A percentile compares a stretch with the other conserved stretches of the same genome.
Evolutionary conservation across 2,113 vertebrate genomes (phyloP).

Genomic region (Cryptomyrus ogoouensis): DNA sequence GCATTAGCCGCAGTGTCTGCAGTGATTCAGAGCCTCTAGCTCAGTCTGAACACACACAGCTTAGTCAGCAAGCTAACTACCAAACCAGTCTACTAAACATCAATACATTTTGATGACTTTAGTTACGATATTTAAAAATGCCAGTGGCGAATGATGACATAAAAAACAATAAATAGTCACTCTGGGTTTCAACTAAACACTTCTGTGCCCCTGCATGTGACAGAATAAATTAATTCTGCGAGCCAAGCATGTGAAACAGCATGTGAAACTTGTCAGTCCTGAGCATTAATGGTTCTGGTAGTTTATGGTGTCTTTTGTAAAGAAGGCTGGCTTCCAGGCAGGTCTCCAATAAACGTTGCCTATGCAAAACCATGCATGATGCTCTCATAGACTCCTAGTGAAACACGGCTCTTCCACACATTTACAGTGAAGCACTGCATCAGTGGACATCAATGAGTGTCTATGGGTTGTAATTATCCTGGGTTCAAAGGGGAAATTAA

Average conservation of each 20-base stretch:
- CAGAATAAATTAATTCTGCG: neutral
- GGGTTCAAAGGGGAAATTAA: neutral
- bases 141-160: neutral
- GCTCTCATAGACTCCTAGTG: neutral
- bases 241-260: neutral
- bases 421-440: neutral
- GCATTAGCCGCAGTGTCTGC: neutral
- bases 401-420: neutral
- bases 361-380: neutral
- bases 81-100: neutral
- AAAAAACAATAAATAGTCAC: neutral
- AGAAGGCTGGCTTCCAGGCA: neutral
- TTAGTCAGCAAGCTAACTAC: neutral
- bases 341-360: neutral
- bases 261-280: neutral
- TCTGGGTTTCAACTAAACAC: neutral
- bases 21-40: neutral
- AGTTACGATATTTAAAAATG: neutral
- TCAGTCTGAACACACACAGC: neutral
- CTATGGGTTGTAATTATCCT: neutral
- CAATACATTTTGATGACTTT: neutral
- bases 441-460: neutral
- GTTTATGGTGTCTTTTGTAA: neutral
- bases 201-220: neutral
- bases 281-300: neutral